Evolutionary conservation across 2,113 vertebrate species (phyloP).

Genomic region (Thunnus maccoyii): DNA sequence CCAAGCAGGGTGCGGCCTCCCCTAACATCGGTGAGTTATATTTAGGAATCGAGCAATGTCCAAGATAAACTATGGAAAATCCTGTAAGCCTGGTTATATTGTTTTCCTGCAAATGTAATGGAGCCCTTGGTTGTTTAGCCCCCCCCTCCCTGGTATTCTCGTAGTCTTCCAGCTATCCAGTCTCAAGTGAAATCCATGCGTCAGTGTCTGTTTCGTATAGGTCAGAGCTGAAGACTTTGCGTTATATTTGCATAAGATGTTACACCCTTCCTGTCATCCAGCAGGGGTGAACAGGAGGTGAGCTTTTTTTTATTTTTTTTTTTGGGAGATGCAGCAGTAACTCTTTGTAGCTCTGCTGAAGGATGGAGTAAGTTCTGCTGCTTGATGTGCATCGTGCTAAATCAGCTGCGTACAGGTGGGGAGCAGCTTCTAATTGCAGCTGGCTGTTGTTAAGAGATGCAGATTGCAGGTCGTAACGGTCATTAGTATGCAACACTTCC

Average conservation of each 20-base stretch:
- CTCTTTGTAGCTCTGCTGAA: background rate
- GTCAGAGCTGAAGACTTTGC: background rate
- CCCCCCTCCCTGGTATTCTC: background rate
- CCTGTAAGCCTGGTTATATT: conserved; percentile 8
- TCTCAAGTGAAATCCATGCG: conserved; percentile 38
- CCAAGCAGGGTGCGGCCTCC: conserved; percentile 12
- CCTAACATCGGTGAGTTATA: conserved; percentile 13
- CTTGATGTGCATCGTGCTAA: conserved; percentile 11
- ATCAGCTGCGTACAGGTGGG: conserved; percentile 43
- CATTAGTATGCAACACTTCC: conserved; percentile 56
- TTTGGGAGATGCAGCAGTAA: background rate
- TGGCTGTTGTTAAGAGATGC: conserved; percentile 34
- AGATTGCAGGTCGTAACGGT: conserved; percentile 16
- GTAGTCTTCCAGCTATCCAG: conserved; percentile 3
- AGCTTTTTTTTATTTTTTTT: background rate
- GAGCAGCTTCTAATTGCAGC: conserved; percentile 25
- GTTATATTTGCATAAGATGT: background rate
- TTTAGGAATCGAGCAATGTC: conserved; percentile 34
- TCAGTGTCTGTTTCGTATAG: conserved; percentile 30
- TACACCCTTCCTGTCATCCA: background rate
- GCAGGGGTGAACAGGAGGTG: conserved; percentile 30
- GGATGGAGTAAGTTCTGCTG: background rate
- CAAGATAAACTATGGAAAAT: conserved; percentile 49
- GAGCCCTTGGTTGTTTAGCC: conserved; percentile 30
- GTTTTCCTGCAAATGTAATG: conserved; percentile 37